Percentiles rank a stretch among this genome's conserved stretches.
phyloP scores from a whole-genome alignment of 2,113 vertebrate genomes.

The Pogona vitticeps region DNA sequence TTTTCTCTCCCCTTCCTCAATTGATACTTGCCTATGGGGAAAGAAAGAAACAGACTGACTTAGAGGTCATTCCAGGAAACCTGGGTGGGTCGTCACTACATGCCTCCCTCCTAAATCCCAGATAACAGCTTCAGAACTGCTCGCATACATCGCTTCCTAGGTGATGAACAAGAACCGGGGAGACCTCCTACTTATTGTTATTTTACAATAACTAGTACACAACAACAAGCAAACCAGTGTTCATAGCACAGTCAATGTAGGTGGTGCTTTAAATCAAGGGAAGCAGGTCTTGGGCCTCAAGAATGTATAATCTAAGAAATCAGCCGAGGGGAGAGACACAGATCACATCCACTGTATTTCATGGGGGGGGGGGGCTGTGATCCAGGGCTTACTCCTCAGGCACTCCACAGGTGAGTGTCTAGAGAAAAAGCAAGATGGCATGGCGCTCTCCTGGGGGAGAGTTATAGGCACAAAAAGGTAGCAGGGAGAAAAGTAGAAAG shows the following conservation, averaged over 20 bases:
- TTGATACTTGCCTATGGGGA: slow-evolving; percentile 91
- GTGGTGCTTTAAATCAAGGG: background rate
- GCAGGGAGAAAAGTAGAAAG: background rate
- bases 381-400: background rate
- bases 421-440: background rate
- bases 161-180: too few relatives aligned
- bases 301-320: too few relatives aligned
- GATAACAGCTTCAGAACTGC: background rate
- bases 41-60: background rate
- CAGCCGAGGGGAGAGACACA: too few relatives aligned
- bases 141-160: background rate
- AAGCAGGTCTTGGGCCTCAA: background rate
- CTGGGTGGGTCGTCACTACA: background rate
- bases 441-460: background rate
- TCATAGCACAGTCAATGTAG: background rate
- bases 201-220: background rate
- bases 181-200: background rate
- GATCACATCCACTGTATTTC: background rate
- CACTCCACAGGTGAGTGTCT: too few relatives aligned
- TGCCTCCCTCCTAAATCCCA: background rate
- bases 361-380: background rate
- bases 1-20: slow-evolving; percentile 98
- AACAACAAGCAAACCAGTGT: background rate
- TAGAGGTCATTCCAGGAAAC: background rate
- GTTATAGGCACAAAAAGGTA: background rate